Evolutionary conservation across 2,113 vertebrate genomes (phyloP).

Genomic region (Lethenteron camtschaticum): DNA sequence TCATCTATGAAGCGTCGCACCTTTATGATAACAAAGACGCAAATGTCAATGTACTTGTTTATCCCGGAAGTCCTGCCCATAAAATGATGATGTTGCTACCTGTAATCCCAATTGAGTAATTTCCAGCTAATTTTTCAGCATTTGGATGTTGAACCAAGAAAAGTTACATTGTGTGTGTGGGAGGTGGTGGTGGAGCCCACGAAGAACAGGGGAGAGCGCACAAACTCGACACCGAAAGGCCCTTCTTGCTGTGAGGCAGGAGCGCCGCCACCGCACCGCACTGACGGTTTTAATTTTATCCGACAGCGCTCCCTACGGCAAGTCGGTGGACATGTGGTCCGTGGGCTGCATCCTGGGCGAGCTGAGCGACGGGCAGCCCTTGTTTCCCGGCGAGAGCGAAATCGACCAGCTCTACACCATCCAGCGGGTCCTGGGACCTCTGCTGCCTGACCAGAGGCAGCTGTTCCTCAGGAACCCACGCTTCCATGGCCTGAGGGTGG

Average conservation of each 20-base stretch:
- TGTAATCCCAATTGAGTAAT: too few species aligned
- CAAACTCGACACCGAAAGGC: too few species aligned
- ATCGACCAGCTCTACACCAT: constrained; percentile 98
- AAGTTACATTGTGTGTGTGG: not conserved
- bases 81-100: too few species aligned
- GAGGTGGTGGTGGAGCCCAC: not conserved
- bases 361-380: constrained; percentile 84
- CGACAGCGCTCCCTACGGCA: constrained; percentile 75
- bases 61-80: too few species aligned
- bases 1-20: too few species aligned
- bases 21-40: too few species aligned
- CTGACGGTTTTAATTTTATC: too few species aligned
- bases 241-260: too few species aligned
- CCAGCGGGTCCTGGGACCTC: constrained; percentile 87
- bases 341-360: constrained; percentile 95
- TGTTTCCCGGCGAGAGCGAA: constrained; percentile 96
- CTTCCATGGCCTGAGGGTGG: constrained; percentile 80
- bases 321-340: constrained; percentile 99
- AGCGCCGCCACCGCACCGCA: too few species aligned
- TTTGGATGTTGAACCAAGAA: too few species aligned
- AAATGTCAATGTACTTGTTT: too few species aligned
- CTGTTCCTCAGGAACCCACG: constrained; percentile 97
- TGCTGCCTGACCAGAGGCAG: constrained; percentile 95
- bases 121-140: too few species aligned
- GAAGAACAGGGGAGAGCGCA: not conserved